Base-by-base conservation (phyloP, 2,113 vertebrate species). In the Hystrix brachyura region DNA sequence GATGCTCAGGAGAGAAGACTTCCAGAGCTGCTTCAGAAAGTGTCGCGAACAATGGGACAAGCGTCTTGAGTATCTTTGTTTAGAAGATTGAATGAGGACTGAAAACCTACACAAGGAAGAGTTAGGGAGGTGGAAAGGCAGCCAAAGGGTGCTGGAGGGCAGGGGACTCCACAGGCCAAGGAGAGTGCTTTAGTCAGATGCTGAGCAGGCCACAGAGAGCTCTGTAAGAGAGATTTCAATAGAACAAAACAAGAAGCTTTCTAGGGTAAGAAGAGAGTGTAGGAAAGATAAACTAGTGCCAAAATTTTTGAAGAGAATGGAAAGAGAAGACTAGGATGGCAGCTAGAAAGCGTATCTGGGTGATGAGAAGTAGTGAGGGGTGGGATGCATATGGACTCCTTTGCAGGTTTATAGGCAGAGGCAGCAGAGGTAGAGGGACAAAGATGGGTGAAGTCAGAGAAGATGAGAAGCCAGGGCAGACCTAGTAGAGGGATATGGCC, bases 351-450 rank as follows among this genome's bases (percentile, higher is more conserved):
- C 13, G 19, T 2, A 29, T 5, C 27, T 51, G 5, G 38, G 5
- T 3, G 21, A n/a, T 4, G 21, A 43, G 57, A 19, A 38, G 55
- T 3, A 19, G 21, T 1, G 65, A 60, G 12, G 19, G 19, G 32
- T 0, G 0, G 13, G 43, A 5, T 4, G 12, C 27, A 21, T 7
- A 8, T 0, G 7, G 38, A 38, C 0, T 1, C 13, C 51, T 46
- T 13, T 34, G 57, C 46, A 12, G 4, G 48, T 82, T 38, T 11
- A 5, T 2, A 15, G 38, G 85, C 53, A 78, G 80, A 89, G 59
- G n/a, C 51, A 86, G 38, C 27, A n/a, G 21, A 17, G 67, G 67
- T 7, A 5, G 46, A 65, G 17, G 32, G 51, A n/a, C 1, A 55
- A 72, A 62, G 51, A 17, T 5, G 79, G 59, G 15, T 51, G 55